Base-by-base conservation (phyloP, 2,888 invertebrate genomes). In the Callimorpha dominula region DNA sequence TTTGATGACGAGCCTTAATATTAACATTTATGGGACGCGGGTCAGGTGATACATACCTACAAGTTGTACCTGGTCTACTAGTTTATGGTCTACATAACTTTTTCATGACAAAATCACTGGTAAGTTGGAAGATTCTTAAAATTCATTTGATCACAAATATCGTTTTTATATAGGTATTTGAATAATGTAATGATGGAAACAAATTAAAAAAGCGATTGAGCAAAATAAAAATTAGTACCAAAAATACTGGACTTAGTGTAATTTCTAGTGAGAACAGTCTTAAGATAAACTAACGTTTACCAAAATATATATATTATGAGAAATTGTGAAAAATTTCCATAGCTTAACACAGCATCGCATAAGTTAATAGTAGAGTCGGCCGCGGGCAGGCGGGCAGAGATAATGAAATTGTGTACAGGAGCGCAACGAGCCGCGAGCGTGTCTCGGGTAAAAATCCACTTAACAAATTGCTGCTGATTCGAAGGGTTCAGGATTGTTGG, bases 381-480 rank as follows among this genome's bases (percentile, higher is more conserved):
- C 88, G 90, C 91, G 91, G 90, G 90, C 91, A 88, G 90, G 92
- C 93, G 91, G 90, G 92, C 91, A 91, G 91, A 94, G 94, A 95
- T 95, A 95, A 95, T 95, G 95, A 95, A 95, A 95, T 95, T 95
- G 95, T 95, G 95, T 95, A 94, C 93, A 95, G 94, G 90, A 94
- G 95, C 95, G 95, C 95, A 94, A 92, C 95, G 95, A 93, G 94
- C 90, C 94, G 93, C 89, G 94, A 93, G 94, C 94, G 94, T 94
- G 95, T 95, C 95, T 95, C 95, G 95, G 93, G 91, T 94, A 95
- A 96, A 96, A 96, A 96, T 96, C 96, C 96, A 96, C 96, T 96
- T 96, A 95, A 96, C 96, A 96, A 96, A 96, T 96, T 96, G 95
- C 95, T 94, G 95, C 95, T 95, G 95, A 95, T 95, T 95, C 95